Evolutionary conservation across 2,113 vertebrate species (phyloP).

Genomic region (Sinocyclocheilus grahami): DNA sequence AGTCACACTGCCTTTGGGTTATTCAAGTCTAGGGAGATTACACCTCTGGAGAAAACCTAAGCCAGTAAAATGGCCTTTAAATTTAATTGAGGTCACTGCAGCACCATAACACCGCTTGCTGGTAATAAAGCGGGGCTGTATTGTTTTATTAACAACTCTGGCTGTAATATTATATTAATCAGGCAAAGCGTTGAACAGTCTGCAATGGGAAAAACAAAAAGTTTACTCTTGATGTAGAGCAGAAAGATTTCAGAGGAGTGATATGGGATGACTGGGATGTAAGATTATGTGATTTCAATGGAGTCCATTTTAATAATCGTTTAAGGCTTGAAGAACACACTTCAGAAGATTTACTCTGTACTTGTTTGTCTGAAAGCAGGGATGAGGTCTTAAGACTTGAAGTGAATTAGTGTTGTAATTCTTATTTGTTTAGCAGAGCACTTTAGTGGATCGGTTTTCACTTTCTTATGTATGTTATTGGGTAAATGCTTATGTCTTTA

Average conservation of each 20-base stretch:
- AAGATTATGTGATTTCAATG: conserved; percentile 2
- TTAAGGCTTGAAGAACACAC: conserved; percentile 17
- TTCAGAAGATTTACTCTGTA: conserved; percentile 1
- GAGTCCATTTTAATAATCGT: conserved; percentile 4
- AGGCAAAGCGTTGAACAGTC: not conserved
- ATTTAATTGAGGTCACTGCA: conserved; percentile 75
- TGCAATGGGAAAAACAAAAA: not conserved
- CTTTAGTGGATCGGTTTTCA: not conserved
- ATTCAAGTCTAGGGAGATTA: conserved; percentile 68
- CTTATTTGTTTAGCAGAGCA: conserved; percentile 13
- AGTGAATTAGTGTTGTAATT: conserved; percentile 9
- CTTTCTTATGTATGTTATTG: not conserved
- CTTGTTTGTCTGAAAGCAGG: conserved; percentile 14
- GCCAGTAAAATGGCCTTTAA: conserved; percentile 70
- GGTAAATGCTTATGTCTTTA: not conserved
- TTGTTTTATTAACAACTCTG: conserved; percentile 62
- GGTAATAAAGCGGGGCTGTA: conserved; percentile 65
- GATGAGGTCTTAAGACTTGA: conserved; percentile 22
- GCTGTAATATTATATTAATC: conserved; percentile 24
- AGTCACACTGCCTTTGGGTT: conserved; percentile 72
- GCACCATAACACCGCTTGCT: conserved; percentile 69
- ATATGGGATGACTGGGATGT: not conserved
- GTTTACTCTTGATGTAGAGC: conserved; percentile 2
- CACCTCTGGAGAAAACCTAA: conserved; percentile 67
- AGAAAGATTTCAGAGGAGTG: not conserved